Base-by-base conservation (phyloP, 2,797 vertebrate species). In the Microctenopoma lineatum region DNA sequence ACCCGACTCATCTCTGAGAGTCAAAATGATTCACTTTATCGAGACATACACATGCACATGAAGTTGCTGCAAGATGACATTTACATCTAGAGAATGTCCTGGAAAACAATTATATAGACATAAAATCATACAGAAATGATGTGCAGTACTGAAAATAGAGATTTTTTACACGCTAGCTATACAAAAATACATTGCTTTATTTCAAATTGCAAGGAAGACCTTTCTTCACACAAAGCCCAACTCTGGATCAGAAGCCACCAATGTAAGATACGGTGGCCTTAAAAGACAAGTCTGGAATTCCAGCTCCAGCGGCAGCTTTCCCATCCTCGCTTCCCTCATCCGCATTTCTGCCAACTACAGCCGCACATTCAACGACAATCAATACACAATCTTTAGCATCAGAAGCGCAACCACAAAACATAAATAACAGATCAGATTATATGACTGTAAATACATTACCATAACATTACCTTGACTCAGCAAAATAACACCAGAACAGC, bases 131-230 rank as follows among this genome's bases (percentile, higher is more conserved):
- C 6, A 14, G 7, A 57, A 36, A 25, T 7, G 5, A n/a, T 12
- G 70, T 62, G 64, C 60, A 21, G 32, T 58, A 63, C 64, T 78
- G 66, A 84, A 86, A 84, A 81, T 74, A 83, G 50, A 83, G 29
- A 75, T 77, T 85, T 83, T 79, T 52, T 73, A 83, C 72, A 87
- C 63, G 46, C 66, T 64, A 73, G 25, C 74, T 80, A 64, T 89
- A 91, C 67, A 92, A 92, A 94, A 87, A 92, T 90, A 92, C 86
- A 85, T 54, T 18, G 58, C 63, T 90, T 92, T 89, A 85, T 86
- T 80, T 81, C 10, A 73, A 70, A 75, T 45, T 1, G 29, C 50
- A 69, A 52, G 27, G 13, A 74, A 80, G 58, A 72, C 42, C 50
- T 76, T 78, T 25, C 55, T 81, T 79, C 58, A 63, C 70, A 81